These are phyloP conservation scores for Elachura formosa DNA, from an alignment of 2,113 vertebrate species.

Conservation along the genomic window DNA sequence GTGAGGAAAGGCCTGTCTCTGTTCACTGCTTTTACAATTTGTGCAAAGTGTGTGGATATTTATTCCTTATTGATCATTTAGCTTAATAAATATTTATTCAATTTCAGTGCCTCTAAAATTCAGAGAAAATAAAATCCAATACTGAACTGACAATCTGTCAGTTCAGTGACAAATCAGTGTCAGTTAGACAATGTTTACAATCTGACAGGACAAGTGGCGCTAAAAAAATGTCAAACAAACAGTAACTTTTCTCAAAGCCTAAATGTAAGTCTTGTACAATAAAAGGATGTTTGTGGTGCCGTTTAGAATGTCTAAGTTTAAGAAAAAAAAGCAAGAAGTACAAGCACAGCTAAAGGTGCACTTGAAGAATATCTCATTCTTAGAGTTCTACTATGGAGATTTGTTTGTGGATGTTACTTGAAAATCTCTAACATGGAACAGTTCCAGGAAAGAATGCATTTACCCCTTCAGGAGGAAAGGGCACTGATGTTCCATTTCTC, in stretches of 20 bases:
- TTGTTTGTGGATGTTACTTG: not conserved
- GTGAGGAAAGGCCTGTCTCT: not conserved
- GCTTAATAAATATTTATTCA: not conserved
- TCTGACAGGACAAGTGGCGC: not conserved
- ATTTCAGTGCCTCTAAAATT: not conserved
- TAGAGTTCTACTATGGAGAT: not conserved
- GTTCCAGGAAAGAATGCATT: not conserved
- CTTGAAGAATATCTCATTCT: not conserved
- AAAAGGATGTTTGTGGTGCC: not conserved
- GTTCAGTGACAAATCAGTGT: too few species aligned
- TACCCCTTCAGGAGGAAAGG: not conserved
- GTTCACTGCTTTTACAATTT: not conserved
- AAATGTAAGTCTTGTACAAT: not conserved
- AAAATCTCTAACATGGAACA: not conserved
- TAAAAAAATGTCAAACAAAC: not conserved
- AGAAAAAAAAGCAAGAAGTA: not conserved
- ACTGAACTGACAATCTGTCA: not conserved
- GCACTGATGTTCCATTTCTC: not conserved
- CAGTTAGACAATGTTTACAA: not conserved
- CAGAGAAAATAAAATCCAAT: not conserved
- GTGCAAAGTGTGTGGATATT: not conserved
- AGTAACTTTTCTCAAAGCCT: not conserved
- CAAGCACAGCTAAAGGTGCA: not conserved
- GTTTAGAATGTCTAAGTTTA: not conserved
- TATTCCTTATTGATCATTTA: not conserved